Evolutionary conservation across 2,797 vertebrate genomes (phyloP).

Genomic region (Myripristis murdjan): DNA sequence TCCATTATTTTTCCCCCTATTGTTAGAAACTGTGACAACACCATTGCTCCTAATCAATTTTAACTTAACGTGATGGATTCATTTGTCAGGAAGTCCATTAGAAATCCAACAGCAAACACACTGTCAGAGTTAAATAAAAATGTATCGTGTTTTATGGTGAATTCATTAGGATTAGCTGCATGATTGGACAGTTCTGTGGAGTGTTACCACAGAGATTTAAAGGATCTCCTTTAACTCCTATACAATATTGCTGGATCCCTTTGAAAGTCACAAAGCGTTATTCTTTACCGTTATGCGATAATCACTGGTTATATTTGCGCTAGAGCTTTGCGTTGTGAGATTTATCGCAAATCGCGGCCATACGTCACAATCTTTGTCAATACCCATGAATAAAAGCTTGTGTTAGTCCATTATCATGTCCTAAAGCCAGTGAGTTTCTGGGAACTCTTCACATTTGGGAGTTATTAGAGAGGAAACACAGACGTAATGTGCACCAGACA

Average conservation of each 20-base stretch:
- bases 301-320: constrained; percentile 23
- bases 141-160: constrained; percentile 14
- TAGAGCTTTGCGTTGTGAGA: constrained; percentile 1
- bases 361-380: constrained; percentile 53
- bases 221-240: too few relatives aligned
- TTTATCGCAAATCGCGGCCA: constrained; percentile 35
- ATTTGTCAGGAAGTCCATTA: constrained; percentile 51
- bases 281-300: neutral
- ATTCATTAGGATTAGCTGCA: too few relatives aligned
- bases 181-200: neutral
- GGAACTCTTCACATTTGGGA: constrained; percentile 60
- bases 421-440: constrained; percentile 66
- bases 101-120: constrained; percentile 26
- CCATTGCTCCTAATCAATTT: constrained; percentile 47
- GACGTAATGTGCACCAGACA: constrained; percentile 74
- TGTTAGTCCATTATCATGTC: constrained; percentile 55
- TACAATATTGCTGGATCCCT: neutral
- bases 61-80: constrained; percentile 51
- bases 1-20: constrained; percentile 23
- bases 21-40: constrained; percentile 37
- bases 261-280: constrained; percentile 1
- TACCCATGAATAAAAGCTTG: constrained; percentile 58
- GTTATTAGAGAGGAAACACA: constrained; percentile 73
- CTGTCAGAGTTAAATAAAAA: constrained; percentile 35
- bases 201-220: neutral